Evolutionary conservation across 2,888 invertebrate genomes (phyloP), one percentile per base, ranked within the genome.

Genomic region (Brenthis hecate): DNA sequence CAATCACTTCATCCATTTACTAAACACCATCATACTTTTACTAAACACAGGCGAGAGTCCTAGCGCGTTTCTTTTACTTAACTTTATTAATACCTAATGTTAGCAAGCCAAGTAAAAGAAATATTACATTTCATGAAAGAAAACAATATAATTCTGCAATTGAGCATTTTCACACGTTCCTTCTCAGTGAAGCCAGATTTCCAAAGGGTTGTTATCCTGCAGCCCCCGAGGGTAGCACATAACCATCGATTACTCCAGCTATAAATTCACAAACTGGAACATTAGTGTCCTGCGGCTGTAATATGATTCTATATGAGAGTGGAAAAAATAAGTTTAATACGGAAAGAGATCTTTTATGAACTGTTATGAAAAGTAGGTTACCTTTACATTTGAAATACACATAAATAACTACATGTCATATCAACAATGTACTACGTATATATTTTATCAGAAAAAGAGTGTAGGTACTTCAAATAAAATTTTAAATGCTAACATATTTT

Each of bases 261-360:
- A 67, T 72, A 67, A 69, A 69, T 72, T 72, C 66, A 54, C 72
- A 56, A 66, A 63, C 64, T 62, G 61, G 61, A 56, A 48, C 72
- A 72, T 72, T 69, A 69, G 62, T 69, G 50, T 57, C 66, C 62
- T 53, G 65, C 55, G 67, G 72, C 63, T 55, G 65, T 65, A 67
- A 69, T 65, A 65, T 64, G 64, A 67, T 72, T 69, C 65, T 69
- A 67, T 69, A 67, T 50, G 66, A 62, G 61, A 56, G 50, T 60
- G 55, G 53, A 56, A 28, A 19, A 61, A 61, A 67, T 67, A 62
- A 67, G 47, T 67, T 47, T 28, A 67, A 62, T 62, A 16, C 51
- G 28, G 50, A 56, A 66, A 28, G 13, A 67, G 61, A 56, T 56
- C 56, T 64, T 56, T 64, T 62, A 56, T 55, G 43, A 51, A 62